Evolutionary conservation across 2,113 vertebrate genomes (phyloP).

Genomic region (Lampris megalopsis): DNA sequence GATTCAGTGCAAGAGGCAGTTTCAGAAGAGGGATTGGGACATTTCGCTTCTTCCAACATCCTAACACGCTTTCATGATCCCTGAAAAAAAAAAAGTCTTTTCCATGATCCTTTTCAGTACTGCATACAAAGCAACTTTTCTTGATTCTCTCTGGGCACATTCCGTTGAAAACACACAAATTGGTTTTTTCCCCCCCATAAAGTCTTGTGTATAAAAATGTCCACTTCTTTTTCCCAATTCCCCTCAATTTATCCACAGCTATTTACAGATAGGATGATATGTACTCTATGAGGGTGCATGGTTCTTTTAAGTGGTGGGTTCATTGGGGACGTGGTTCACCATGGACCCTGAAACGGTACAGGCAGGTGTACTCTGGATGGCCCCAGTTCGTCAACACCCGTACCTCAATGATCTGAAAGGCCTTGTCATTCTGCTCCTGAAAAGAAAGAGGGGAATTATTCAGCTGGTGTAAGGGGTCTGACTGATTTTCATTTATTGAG

Average conservation of each 20-base stretch:
- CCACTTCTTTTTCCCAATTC: conserved; percentile 26
- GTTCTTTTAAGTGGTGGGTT: conserved; percentile 23
- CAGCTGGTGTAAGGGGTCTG: not conserved
- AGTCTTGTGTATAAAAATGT: conserved; percentile 45
- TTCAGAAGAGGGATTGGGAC: conserved; percentile 39
- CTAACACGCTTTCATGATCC: conserved; percentile 36
- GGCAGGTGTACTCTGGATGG: conserved; percentile 92
- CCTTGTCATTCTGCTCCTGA: conserved; percentile 82
- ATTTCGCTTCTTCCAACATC: conserved; percentile 59
- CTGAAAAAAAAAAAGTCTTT: conserved; percentile 38
- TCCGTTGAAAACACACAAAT: conserved; percentile 43
- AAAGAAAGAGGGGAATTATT: conserved; percentile 14
- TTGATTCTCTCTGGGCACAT: conserved; percentile 50
- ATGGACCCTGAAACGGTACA: conserved; percentile 94
- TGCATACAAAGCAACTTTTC: conserved; percentile 33
- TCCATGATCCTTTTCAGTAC: conserved; percentile 41
- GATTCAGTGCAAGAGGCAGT: conserved; percentile 76
- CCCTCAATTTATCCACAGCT: conserved; percentile 45
- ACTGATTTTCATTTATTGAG: not conserved
- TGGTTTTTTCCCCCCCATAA: conserved; percentile 12
- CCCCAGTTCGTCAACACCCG: conserved; percentile 95
- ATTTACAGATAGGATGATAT: conserved; percentile 70
- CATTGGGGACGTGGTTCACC: conserved; percentile 73
- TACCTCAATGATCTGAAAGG: conserved; percentile 94
- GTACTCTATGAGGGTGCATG: conserved; percentile 20